A percentile compares a stretch with the other conserved stretches of the same genome.
These are phyloP conservation scores for Melikaiella ostensackeni DNA, from an alignment of 2,888 invertebrate genomes.

Conservation along the genomic window DNA sequence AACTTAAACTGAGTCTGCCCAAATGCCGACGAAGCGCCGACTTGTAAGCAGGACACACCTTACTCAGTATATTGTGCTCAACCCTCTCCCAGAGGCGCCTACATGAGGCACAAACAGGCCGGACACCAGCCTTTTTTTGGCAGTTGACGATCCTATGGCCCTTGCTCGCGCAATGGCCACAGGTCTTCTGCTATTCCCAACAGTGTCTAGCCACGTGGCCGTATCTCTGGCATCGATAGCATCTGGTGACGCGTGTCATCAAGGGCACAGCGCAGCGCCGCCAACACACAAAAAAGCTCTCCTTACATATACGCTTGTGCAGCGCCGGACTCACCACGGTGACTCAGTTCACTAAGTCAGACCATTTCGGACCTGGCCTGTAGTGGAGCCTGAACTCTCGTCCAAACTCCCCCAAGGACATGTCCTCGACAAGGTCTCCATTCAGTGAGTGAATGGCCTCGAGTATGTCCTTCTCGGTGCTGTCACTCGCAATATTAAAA, in stretches of 20 bases:
- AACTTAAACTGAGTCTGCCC: background rate
- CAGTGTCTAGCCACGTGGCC: background rate
- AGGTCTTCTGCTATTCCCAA: background rate
- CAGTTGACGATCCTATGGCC: background rate
- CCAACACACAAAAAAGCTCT: background rate
- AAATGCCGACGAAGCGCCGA: background rate
- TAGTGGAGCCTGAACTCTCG: too few relatives aligned
- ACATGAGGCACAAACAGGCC: background rate
- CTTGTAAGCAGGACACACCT: background rate
- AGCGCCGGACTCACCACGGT: too few relatives aligned
- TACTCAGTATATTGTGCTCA: background rate
- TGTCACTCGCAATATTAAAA: too few relatives aligned
- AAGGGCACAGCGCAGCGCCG: background rate
- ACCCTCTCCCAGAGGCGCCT: background rate
- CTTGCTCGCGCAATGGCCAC: background rate
- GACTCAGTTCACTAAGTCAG: too few relatives aligned
- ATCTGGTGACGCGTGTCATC: background rate
- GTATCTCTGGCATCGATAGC: background rate
- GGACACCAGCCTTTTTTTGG: background rate
- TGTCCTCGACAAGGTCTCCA: too few relatives aligned
- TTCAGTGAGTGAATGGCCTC: too few relatives aligned
- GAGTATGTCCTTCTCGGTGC: too few relatives aligned
- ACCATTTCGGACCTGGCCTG: too few relatives aligned
- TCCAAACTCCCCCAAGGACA: too few relatives aligned
- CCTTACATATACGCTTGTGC: too few relatives aligned